A percentile compares a stretch with the other conserved stretches of the same genome.
Evolutionary conservation across 1,140 invertebrate species (phyloP).

Genomic region (Riptortus pedestris): DNA sequence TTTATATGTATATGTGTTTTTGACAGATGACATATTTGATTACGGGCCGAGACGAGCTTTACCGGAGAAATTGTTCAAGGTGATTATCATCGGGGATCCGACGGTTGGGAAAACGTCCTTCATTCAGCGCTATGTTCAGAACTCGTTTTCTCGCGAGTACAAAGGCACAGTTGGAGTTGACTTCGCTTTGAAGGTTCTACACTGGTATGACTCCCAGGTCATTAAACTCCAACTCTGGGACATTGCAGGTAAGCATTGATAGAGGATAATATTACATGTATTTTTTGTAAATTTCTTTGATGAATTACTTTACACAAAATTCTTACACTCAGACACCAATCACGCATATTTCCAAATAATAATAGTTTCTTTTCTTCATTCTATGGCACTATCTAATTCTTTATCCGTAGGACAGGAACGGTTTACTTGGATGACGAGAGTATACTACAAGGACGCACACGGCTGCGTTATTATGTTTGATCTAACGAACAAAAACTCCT

Average conservation of each 20-base stretch:
- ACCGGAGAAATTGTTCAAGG: constrained; percentile 42
- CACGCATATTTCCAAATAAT: too few relatives aligned
- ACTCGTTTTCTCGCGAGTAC: constrained; percentile 41
- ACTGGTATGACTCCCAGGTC: constrained; percentile 44
- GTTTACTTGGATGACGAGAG: constrained; percentile 52
- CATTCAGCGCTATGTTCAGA: constrained; percentile 43
- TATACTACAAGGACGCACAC: constrained; percentile 53
- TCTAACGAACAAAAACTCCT: constrained; percentile 46
- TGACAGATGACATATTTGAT: constrained; percentile 19
- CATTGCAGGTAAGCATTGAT: constrained; percentile 45
- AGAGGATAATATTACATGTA: too few relatives aligned
- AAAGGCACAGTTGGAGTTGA: constrained; percentile 48
- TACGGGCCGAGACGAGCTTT: constrained; percentile 19
- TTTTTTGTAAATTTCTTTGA: too few relatives aligned
- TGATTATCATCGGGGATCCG: constrained; percentile 45
- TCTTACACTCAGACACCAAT: too few relatives aligned
- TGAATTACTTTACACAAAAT: too few relatives aligned
- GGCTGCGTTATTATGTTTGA: constrained; percentile 53
- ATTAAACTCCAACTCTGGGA: constrained; percentile 52
- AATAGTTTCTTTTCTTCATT: too few relatives aligned
- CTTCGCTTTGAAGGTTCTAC: constrained; percentile 50
- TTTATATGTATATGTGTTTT: too few relatives aligned
- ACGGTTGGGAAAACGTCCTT: constrained; percentile 45
- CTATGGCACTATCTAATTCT: too few relatives aligned
- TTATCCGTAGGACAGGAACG: constrained; percentile 44